Evolutionary conservation across 2,888 invertebrate genomes (phyloP), one percentile per base, ranked within the genome.

Genomic region (Chydorus sphaericus): DNA sequence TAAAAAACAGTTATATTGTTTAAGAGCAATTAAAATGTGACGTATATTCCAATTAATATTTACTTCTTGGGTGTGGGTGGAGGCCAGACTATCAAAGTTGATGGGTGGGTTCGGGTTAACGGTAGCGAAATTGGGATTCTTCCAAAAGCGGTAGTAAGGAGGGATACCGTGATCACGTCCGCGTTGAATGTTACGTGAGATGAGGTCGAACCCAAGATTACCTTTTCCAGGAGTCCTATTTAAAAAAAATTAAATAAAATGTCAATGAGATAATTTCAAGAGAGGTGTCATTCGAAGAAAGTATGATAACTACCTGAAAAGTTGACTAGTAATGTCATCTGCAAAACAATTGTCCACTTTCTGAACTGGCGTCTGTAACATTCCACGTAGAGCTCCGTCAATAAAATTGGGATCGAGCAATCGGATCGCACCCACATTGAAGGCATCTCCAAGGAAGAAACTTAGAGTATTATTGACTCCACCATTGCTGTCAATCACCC

Each of bases 151-250:
- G n/a, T n/a, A n/a, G 65, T 89, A 91, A 0, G 84, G 75, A 0
- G 87, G 81, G 0, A 90, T 74, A 1, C 91, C 91, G 66, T 91
- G 91, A 66, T 91, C 91, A 31, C 91, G 75, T 0, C 87, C 91
- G 55, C 85, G 71, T 68, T 91, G 90, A 37, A 91, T 84, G 63
- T 91, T 91, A 54, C 91, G 81, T 0, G 91, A 85, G 0, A 88
- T 87, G 57, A 91, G 71, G 66, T 91, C 91, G 76, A 91, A 81
- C 0, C 91, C 71, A 51, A 65, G 63, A 39, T 63, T 65, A 57
- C 64, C 62, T 11, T 65, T 65, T 51, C 57, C 54, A 18, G n/a
- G 30, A 37, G 14, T 28, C 14, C 14, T 8, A 14, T 49, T 50
- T 28, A 3, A n/a, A 28, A 33, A 33, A 10, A 33, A n/a, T n/a